phyloP scores from a whole-genome alignment of 92 coral and sea anemone genomes.

The Heteractis magnifica region DNA sequence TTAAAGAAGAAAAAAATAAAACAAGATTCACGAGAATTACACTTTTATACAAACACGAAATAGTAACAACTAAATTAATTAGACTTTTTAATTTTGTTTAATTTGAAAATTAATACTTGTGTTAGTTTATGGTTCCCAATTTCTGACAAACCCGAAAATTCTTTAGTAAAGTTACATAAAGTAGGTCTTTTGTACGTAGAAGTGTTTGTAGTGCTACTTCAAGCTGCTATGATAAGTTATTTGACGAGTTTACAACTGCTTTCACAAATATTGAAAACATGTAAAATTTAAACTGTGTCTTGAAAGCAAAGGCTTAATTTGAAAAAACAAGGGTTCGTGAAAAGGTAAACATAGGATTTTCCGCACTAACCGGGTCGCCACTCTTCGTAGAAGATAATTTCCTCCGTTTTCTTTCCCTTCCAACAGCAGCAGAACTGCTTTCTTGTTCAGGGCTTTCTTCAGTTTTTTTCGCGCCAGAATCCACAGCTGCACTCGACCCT shows the following conservation, averaged over 20 bases:
- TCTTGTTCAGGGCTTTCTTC: constrained; percentile 47
- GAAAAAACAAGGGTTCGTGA: neutral
- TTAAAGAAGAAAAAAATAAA: neutral
- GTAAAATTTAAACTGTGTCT: neutral
- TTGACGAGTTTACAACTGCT: neutral
- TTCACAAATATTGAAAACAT: neutral
- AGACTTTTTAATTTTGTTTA: no score
- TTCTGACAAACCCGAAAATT: no score
- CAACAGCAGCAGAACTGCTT: constrained; percentile 25
- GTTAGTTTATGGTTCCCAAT: no score
- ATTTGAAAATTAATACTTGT: no score
- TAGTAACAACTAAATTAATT: no score
- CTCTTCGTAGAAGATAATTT: constrained; percentile 67
- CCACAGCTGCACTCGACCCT: constrained; percentile 36
- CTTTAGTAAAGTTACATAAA: no score
- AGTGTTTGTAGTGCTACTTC: neutral
- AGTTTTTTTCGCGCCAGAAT: constrained; percentile 59
- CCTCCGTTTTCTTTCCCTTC: constrained; percentile 66
- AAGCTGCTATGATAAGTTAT: neutral
- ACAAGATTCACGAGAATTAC: no score
- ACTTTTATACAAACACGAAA: no score
- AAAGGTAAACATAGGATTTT: neutral
- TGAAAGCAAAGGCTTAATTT: neutral
- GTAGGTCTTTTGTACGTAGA: neutral
- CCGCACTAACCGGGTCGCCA: constrained; percentile 72